These are phyloP conservation scores for Drosophila azteca DNA, from an alignment of 1,140 invertebrate species.

Conservation along the genomic window DNA sequence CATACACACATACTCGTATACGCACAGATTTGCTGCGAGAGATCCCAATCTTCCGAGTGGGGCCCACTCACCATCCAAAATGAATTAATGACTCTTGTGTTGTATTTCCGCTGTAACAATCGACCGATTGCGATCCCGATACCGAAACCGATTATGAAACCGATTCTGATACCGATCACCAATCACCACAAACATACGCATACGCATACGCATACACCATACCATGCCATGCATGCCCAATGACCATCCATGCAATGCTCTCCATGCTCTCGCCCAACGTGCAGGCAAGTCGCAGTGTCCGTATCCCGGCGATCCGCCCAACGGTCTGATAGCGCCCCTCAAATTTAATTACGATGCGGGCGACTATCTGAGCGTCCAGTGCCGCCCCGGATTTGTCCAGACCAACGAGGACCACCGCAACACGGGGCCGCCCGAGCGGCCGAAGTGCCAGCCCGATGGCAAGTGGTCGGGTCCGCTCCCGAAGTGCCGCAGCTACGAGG, in stretches of 20 bases:
- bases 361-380: constrained; percentile 89
- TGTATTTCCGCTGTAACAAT: constrained; percentile 69
- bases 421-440: constrained; percentile 82
- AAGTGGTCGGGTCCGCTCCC: constrained; percentile 84
- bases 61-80: constrained; percentile 38
- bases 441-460: constrained; percentile 84
- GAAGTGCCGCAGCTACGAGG: constrained; percentile 84
- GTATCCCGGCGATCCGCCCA: constrained; percentile 89
- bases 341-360: constrained; percentile 91
- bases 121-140: constrained; percentile 30
- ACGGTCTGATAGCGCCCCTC: constrained; percentile 88
- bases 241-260: constrained; percentile 49
- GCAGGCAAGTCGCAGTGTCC: constrained; percentile 90
- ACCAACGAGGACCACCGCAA: constrained; percentile 62
- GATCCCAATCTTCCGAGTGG: constrained; percentile 65
- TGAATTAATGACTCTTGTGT: constrained; percentile 78
- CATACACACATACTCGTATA: constrained; percentile 62
- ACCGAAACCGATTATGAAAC: constrained; percentile 30
- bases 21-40: constrained; percentile 58
- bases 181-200: constrained; percentile 31
- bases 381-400: constrained; percentile 87
- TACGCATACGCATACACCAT: constrained; percentile 13
- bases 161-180: constrained; percentile 30
- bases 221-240: constrained; percentile 31
- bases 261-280: constrained; percentile 25